These are phyloP conservation scores for Dendropsophus ebraccatus DNA, from an alignment of 2,113 vertebrate genomes.

Conservation along the genomic window DNA sequence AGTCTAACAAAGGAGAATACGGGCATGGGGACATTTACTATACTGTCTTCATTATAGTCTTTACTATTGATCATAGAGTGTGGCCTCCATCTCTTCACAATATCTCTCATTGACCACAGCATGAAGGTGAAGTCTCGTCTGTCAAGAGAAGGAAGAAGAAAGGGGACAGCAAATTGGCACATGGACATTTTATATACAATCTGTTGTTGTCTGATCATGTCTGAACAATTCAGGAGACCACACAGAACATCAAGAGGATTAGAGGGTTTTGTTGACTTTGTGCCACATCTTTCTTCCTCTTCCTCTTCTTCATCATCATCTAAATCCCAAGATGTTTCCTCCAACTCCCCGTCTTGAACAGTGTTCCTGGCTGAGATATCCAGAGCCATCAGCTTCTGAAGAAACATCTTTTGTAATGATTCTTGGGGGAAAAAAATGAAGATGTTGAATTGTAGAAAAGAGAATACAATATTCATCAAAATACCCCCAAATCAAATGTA, in stretches of 20 bases:
- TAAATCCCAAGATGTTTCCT: not conserved
- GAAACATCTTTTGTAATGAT: not conserved
- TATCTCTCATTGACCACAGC: conserved; percentile 73
- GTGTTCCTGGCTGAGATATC: not conserved
- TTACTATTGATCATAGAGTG: conserved; percentile 33
- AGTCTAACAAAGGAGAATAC: conserved; percentile 78
- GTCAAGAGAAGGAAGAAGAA: conserved; percentile 74
- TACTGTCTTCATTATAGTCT: conserved; percentile 55
- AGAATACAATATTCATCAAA: not conserved
- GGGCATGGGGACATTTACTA: conserved; percentile 72
- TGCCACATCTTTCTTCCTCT: not conserved
- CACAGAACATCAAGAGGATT: conserved; percentile 75
- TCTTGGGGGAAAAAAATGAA: not conserved
- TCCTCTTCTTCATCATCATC: not conserved
- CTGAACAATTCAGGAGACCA: conserved; percentile 73
- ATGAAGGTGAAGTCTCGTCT: conserved; percentile 68
- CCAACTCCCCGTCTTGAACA: not conserved
- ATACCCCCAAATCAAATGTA: too few relatives aligned
- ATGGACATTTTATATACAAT: conserved; percentile 73
- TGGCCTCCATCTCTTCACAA: conserved; percentile 65
- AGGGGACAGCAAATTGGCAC: conserved; percentile 79
- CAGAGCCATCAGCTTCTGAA: not conserved
- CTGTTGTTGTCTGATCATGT: conserved; percentile 73
- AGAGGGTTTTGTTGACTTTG: not conserved
- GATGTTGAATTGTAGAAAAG: not conserved